Conservation (phyloP, 64 coral and sea anemone species). For the Hydrozoanthus tunicans region DNA sequence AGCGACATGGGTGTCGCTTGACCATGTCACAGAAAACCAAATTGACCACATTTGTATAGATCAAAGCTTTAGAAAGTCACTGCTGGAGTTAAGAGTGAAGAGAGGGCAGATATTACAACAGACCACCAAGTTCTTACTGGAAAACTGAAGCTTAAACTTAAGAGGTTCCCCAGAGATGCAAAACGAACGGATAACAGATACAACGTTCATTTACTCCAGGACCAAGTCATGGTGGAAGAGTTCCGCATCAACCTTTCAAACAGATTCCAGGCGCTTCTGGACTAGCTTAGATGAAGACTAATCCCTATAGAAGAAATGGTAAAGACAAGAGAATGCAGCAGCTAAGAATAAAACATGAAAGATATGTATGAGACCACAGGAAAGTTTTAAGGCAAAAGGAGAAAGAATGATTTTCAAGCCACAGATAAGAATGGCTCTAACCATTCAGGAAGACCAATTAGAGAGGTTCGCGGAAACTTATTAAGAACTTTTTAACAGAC, state of each 20-base stretch:
- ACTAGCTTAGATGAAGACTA: background rate
- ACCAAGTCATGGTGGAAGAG: background rate
- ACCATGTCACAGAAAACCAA: constrained; percentile 40
- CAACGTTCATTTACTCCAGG: background rate
- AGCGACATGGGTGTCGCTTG: constrained; percentile 18
- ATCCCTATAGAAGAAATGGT: too few species aligned
- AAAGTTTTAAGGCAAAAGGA: background rate
- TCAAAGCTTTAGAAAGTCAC: constrained; percentile 22
- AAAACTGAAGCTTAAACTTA: constrained; percentile 12
- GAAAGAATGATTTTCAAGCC: background rate
- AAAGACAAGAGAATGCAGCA: background rate
- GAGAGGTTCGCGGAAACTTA: background rate
- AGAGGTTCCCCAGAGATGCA: background rate
- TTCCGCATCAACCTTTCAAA: background rate
- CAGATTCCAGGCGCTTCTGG: background rate
- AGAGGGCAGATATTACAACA: background rate
- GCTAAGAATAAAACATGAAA: constrained; percentile 5
- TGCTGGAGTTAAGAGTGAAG: constrained; percentile 39
- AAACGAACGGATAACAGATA: background rate
- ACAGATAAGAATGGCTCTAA: background rate
- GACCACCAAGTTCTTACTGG: constrained; percentile 1
- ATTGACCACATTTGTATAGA: constrained; percentile 40
- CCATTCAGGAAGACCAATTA: constrained; percentile 1
- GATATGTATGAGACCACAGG: background rate
- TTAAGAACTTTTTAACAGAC: constrained; percentile 1